Conservation (phyloP, 2,888 invertebrate genomes). For the Eupithecia insigniata region DNA sequence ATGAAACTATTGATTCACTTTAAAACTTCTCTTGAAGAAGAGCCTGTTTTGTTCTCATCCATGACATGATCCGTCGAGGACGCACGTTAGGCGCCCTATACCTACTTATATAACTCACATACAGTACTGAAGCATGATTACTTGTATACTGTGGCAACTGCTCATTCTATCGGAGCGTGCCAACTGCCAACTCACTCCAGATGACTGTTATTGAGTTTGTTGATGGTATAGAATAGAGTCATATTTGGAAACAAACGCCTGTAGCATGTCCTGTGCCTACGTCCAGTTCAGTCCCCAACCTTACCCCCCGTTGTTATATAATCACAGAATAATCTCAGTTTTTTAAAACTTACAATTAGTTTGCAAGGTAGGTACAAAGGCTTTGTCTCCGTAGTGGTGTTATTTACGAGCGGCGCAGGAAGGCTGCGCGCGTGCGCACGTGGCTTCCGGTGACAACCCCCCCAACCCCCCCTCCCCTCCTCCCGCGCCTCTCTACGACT, state of each 20-base stretch:
- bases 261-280: no score
- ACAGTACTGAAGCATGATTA: no score
- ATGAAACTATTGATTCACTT: no score
- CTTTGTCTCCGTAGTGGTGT: not conserved
- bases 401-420: not conserved
- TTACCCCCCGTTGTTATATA: no score
- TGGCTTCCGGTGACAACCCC: not conserved
- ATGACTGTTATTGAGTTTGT: not conserved
- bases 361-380: not conserved
- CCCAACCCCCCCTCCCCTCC: not conserved
- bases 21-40: no score
- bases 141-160: no score
- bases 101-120: no score
- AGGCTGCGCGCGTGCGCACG: constrained; percentile 3
- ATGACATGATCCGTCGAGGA: no score
- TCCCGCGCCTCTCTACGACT: not conserved
- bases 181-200: not conserved
- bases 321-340: not conserved
- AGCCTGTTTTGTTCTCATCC: no score
- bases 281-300: no score
- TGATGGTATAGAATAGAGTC: not conserved
- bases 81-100: no score
- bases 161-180: not conserved
- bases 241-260: not conserved
- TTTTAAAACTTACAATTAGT: not conserved